These are phyloP conservation scores for Heliconius sara DNA, from an alignment of 2,888 invertebrate genomes.

Conservation along the genomic window DNA sequence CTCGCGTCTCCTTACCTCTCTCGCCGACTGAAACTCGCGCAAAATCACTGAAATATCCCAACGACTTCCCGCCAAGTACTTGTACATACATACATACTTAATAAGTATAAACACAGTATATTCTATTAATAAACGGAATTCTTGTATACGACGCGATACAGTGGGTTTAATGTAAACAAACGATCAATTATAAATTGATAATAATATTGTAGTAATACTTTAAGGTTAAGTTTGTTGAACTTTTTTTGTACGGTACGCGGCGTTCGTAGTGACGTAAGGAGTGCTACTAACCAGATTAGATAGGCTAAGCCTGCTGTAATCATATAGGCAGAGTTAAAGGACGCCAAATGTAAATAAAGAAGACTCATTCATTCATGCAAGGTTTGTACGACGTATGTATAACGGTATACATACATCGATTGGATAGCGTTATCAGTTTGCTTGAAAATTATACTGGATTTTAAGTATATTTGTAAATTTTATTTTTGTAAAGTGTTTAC, in stretches of 20 bases:
- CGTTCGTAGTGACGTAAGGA: conserved; percentile 70
- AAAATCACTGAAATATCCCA: conserved; percentile 47
- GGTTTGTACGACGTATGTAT: conserved; percentile 47
- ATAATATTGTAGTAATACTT: conserved; percentile 45
- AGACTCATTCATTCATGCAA: conserved; percentile 62
- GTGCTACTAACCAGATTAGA: conserved; percentile 79
- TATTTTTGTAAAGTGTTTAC: neutral
- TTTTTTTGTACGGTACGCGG: conserved; percentile 69
- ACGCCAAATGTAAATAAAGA: conserved; percentile 58
- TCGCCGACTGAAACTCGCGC: conserved; percentile 50
- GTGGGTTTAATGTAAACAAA: conserved; percentile 52
- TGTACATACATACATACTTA: conserved; percentile 10
- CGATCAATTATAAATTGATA: conserved; percentile 53
- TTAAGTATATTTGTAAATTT: conserved; percentile 12
- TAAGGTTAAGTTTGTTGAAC: conserved; percentile 77
- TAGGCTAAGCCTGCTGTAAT: conserved; percentile 65
- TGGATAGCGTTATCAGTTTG: conserved; percentile 58
- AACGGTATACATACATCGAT: conserved; percentile 52
- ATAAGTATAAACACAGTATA: neutral
- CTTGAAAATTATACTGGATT: neutral
- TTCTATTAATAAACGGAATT: conserved; percentile 5
- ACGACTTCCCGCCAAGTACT: conserved; percentile 29
- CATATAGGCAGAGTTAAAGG: conserved; percentile 59
- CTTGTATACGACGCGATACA: conserved; percentile 32
- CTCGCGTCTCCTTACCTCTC: conserved; percentile 60